These are phyloP conservation scores for Saccostrea glomerata DNA, from an alignment of 1,140 invertebrate species.

Conservation along the genomic window DNA sequence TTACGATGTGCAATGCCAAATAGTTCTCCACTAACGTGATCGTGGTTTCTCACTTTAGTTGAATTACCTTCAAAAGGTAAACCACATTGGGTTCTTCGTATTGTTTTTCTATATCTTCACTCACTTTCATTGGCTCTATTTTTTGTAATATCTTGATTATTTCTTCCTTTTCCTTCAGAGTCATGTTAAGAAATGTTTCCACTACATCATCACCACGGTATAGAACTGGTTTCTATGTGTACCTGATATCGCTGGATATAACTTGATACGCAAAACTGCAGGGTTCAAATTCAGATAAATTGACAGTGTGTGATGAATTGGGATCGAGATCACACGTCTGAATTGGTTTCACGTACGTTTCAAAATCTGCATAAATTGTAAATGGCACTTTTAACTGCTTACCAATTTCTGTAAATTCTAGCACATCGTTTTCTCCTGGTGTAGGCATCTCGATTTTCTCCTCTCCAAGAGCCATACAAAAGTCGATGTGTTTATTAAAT, in stretches of 20 bases:
- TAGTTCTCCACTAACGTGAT: conserved; percentile 49
- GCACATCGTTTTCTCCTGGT: conserved; percentile 40
- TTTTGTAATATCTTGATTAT: neutral
- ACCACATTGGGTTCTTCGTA: conserved; percentile 34
- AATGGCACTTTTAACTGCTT: conserved; percentile 45
- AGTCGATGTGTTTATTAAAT: conserved; percentile 47
- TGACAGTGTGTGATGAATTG: conserved; percentile 26
- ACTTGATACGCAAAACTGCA: conserved; percentile 49
- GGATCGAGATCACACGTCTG: conserved; percentile 37
- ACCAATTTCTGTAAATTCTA: conserved; percentile 47
- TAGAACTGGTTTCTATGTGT: conserved; percentile 47
- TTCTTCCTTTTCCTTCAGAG: conserved; percentile 35
- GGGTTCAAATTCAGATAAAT: conserved; percentile 38
- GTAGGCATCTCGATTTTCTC: conserved; percentile 40
- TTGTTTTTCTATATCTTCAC: neutral
- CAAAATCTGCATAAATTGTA: conserved; percentile 58
- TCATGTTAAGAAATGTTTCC: conserved; percentile 35
- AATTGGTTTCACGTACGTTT: conserved; percentile 46
- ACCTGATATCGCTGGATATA: conserved; percentile 35
- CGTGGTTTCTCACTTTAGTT: conserved; percentile 52
- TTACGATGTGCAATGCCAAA: conserved; percentile 39
- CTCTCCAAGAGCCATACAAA: conserved; percentile 40
- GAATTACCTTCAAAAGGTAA: neutral
- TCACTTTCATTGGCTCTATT: conserved; percentile 33
- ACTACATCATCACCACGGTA: conserved; percentile 41